Conservation (phyloP, 2,888 invertebrate genomes). For the Netelia melanura region DNA sequence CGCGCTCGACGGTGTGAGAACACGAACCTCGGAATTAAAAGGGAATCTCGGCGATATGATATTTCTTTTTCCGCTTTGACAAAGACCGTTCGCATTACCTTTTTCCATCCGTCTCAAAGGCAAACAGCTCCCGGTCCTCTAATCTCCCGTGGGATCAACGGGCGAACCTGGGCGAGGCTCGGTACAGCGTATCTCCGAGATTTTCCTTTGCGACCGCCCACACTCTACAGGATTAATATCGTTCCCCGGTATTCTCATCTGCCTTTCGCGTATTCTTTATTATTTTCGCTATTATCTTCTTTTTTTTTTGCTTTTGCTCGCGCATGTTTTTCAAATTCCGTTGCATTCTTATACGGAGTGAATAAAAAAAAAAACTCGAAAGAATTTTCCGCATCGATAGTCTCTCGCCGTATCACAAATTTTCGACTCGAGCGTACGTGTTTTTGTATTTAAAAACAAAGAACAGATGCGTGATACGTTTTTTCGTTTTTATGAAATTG, state of each 20-base stretch:
- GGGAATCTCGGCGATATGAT: slow-evolving; percentile 20
- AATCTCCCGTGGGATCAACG: not conserved
- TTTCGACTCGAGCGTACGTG: not conserved
- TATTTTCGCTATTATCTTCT: not conserved
- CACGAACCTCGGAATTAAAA: slow-evolving; percentile 52
- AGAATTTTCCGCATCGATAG: slow-evolving; percentile 25
- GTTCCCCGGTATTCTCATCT: slow-evolving; percentile 19
- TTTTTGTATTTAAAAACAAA: not conserved
- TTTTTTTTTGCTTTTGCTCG: not conserved
- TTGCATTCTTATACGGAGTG: not conserved
- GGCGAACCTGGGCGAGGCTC: not conserved
- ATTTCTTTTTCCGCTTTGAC: slow-evolving; percentile 32
- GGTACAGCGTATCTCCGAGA: slow-evolving; percentile 1
- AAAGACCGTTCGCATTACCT: slow-evolving; percentile 1
- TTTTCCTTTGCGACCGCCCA: slow-evolving; percentile 31
- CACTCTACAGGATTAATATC: slow-evolving; percentile 49
- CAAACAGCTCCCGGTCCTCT: slow-evolving; percentile 2
- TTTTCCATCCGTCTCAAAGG: slow-evolving; percentile 17
- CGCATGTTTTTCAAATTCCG: not conserved
- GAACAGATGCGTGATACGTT: not conserved
- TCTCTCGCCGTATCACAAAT: slow-evolving; percentile 6
- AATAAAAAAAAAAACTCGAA: slow-evolving; percentile 1
- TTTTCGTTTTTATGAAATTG: not conserved
- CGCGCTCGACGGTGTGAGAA: not conserved
- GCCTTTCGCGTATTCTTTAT: slow-evolving; percentile 42